Base-by-base conservation (phyloP, 2,888 invertebrate genomes). In the Ophonus ardosiacus region DNA sequence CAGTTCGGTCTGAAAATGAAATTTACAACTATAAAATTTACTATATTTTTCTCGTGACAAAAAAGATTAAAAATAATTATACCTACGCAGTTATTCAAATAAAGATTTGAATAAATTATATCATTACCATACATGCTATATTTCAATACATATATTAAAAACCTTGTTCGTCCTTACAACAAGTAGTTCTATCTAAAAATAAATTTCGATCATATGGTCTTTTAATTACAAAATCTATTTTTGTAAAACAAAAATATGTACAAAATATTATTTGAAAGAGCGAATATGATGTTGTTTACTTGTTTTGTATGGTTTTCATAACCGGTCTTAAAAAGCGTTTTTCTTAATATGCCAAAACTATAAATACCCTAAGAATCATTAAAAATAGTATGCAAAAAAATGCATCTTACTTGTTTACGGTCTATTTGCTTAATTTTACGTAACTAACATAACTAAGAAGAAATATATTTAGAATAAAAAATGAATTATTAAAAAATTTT, bases 361-460 rank as follows among this genome's bases (percentile, higher is more conserved):
- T 63, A 63, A 63, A 63, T 63, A 63, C 21, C 21, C 10, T 63
- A 63, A 63, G 63, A 8, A 24, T 13, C 24, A 21, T 63, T 63
- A 18, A 63, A 63, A 63, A 63, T 24, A 61, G 61, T 21, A 63
- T 4, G 10, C 24, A 63, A 63, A 61, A 59, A 61, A 63, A 63
- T 18, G 24, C 21, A 61, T 24, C 61, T 0, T 61, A 61, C 17
- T 0, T 61, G 4, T 18, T 61, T 18, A 13, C 17, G 21, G 18
- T 51, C 7, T 81, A 81, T 81, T 81, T 81, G 80, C 61, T 24
- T 13, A 63, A 81, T 63, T 81, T 61, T 81, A 63, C 63, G 80
- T 81, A 81, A 81, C 63, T 43, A 81, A 63, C 13, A 31, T 51
- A 13, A 13, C 13, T 13, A 6, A 51, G 43, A 13, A 31, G 31